A percentile compares a stretch with the other conserved stretches of the same genome.
phyloP scores from a whole-genome alignment of 2,113 vertebrate genomes.

The Morphnarchus princeps region DNA sequence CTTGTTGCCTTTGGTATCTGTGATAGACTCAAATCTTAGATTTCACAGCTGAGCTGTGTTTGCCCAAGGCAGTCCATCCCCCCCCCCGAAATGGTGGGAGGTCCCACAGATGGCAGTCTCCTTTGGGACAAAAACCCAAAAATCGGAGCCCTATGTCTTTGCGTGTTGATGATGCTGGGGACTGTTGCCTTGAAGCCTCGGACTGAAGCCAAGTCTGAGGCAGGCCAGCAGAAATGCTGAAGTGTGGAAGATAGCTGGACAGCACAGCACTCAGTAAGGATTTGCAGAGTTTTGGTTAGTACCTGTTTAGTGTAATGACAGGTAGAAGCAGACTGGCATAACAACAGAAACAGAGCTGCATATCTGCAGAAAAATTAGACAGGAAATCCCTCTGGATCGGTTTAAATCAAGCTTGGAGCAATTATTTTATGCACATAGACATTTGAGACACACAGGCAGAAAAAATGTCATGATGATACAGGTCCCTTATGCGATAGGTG shows the following conservation, averaged over 20 bases:
- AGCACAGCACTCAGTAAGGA: neutral
- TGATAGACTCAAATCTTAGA: neutral
- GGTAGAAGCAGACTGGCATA: neutral
- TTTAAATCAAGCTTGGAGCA: neutral
- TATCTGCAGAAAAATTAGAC: neutral
- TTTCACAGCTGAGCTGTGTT: neutral
- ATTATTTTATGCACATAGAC: neutral
- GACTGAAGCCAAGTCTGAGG: neutral
- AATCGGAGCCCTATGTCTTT: neutral
- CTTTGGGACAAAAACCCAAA: neutral
- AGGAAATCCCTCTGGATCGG: neutral
- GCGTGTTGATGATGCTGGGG: accelerated
- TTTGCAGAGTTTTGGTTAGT: neutral
- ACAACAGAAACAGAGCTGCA: neutral
- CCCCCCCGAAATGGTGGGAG: neutral
- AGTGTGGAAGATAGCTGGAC: neutral
- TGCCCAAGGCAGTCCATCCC: neutral
- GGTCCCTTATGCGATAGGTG: accelerated
- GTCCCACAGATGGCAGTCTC: neutral
- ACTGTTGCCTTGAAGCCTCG: neutral
- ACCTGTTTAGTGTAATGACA: neutral
- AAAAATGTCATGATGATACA: neutral
- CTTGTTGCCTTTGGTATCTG: neutral
- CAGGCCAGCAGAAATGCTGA: neutral
- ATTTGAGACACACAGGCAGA: neutral